Evolutionary conservation across 53 echinoderm and acorn worm genomes (phyloP).

Genomic region (Mesocentrotus franciscanus): DNA sequence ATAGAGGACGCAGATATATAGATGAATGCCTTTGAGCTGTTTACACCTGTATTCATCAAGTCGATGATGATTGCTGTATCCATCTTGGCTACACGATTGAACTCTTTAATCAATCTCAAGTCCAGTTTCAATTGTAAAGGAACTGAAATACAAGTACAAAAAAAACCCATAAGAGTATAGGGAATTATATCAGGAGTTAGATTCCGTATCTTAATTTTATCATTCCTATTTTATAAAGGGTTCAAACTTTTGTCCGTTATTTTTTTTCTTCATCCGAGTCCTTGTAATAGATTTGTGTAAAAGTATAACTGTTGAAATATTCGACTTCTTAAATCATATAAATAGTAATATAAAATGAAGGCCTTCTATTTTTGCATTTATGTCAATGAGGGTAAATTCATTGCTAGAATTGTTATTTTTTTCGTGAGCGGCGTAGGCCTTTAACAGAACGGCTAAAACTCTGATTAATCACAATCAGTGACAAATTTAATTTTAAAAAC

Average conservation of each 20-base stretch:
- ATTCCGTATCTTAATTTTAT: not conserved
- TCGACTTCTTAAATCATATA: no score
- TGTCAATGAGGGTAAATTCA: no score
- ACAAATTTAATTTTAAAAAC: no score
- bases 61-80: not conserved
- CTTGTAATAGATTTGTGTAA: no score
- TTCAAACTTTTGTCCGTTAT: not conserved
- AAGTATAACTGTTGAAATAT: no score
- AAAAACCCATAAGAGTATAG: not conserved
- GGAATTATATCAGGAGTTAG: not conserved
- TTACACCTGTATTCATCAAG: slow-evolving; percentile 26
- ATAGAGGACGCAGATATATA: slow-evolving; percentile 8
- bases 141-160: not conserved
- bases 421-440: no score
- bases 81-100: not conserved
- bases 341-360: no score
- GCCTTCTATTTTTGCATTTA: no score
- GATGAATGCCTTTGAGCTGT: not conserved
- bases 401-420: no score
- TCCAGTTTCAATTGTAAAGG: not conserved
- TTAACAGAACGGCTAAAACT: no score
- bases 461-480: no score
- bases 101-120: slow-evolving; percentile 26
- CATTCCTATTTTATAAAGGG: not conserved
- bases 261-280: not conserved